Evolutionary conservation across 1,140 invertebrate species (phyloP), one percentile per base, ranked within the genome.

Genomic region (Chelonus insularis): DNA sequence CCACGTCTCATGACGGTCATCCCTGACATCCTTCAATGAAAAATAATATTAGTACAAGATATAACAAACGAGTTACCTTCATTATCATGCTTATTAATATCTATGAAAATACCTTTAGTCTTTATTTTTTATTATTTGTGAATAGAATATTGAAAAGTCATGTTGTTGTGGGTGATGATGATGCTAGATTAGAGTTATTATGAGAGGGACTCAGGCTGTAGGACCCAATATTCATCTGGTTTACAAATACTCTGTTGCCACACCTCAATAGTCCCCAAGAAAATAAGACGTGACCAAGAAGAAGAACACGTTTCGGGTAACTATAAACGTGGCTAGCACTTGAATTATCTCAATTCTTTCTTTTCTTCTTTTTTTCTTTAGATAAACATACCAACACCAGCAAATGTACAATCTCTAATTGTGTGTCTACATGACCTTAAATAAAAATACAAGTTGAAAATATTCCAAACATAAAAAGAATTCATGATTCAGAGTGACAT

Each of bases 1-100:
- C 58, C 58, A 60, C 48, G 16, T 60, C 50, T 60, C 37, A 29
- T 60, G 48, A 60, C 39, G 58, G 58, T 60, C 58, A 60, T 60
- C 50, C 50, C 11, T 43, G 36, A 60, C 25, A 50, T 37, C 58
- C 58, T 43, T 60, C 58, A 52, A 41, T 18, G 11, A 20, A 54
- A 52, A 41, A 60, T 29, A 37, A 23, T 36, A 32, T 20, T 23
- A 29, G 21, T n/a, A 25, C 45, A 48, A 20, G n/a, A 8, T 48
- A 20, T 48, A 5, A 7, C 18, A n/a, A 16, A 45, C 11, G 4
- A 18, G 14, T 8, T 9, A n/a, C n/a, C n/a, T n/a, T n/a, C n/a
- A n/a, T n/a, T n/a, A 29, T 29, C 25, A 29, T 29, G 25, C 25
- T 29, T 29, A 4, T 7, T 29, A 7, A 4, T 37, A 37, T 37